Evolutionary conservation across 2,797 vertebrate genomes (phyloP), one percentile per base, ranked within the genome.

Genomic region (Apogon talboti): DNA sequence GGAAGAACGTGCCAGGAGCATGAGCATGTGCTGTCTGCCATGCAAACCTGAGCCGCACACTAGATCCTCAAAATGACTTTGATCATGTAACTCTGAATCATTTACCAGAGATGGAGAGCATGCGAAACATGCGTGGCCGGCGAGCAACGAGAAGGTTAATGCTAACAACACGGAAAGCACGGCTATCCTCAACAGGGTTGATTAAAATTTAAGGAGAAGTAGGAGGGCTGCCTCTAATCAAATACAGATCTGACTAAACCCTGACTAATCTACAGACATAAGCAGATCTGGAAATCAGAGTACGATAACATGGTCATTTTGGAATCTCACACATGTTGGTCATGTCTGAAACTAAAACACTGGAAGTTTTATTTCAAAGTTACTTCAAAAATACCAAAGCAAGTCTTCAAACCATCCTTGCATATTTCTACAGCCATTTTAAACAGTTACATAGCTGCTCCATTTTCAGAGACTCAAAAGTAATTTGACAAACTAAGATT

Each of bases 71-170:
- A 63, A 75, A 87, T 60, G 67, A 76, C 83, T 91, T 88, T 90
- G 81, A 89, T 89, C 68, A 30, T 85, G 83, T 85, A 82, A 77
- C 69, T 76, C 43, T 89, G 79, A 90, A 92, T 90, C 83, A 90
- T 92, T 90, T 84, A 91, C 61, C 42, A 19, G 62, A 76, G 78
- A 80, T 42, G 74, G 61, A 51, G 76, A 71, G 78, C 74, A 76
- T 63, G 76, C 21, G 30, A 84, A 83, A 89, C 84, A 77, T 15
- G 56, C 70, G 30, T 64, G 85, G 78, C 65, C 69, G 43, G 75
- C 28, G 67, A 75, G 69, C 71, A 21, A 78, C 54, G 76, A 56
- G 48, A 50, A 77, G 72, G 78, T 71, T 71, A 68, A 77, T 53
- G 59, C 72, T 33, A 71, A 76, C 74, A 88, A 89, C 84, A 85